Evolutionary conservation across 2,797 vertebrate genomes (phyloP).

Genomic region (Rhyacichthys aspro): DNA sequence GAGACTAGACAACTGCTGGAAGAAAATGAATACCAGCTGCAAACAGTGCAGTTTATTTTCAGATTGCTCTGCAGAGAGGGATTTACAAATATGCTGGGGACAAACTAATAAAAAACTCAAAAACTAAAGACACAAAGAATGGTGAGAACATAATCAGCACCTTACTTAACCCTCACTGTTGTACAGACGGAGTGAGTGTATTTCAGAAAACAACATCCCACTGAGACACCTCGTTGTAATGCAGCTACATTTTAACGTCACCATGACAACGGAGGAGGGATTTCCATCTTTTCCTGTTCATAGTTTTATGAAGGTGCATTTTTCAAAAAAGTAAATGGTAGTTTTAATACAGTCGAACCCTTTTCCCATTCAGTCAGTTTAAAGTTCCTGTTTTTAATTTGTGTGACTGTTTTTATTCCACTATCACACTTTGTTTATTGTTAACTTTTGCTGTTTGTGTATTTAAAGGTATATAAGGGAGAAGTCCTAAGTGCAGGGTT

Average conservation of each 20-base stretch:
- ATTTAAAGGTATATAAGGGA: conserved; percentile 60
- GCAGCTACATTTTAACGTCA: conserved; percentile 68
- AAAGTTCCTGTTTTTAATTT: conserved; percentile 54
- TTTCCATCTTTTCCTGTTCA: conserved; percentile 28
- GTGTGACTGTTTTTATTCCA: conserved; percentile 57
- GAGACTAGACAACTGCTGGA: background rate
- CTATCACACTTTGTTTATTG: conserved; percentile 42
- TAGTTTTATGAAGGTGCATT: conserved; percentile 50
- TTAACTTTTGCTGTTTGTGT: conserved; percentile 51
- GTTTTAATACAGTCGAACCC: conserved; percentile 41
- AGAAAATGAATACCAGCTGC: conserved; percentile 16
- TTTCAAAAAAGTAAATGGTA: conserved; percentile 18
- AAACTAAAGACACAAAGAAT: conserved; percentile 29
- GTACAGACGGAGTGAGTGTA: conserved; percentile 18
- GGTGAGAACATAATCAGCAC: conserved; percentile 50
- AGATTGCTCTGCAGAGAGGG: conserved; percentile 17
- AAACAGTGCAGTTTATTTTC: conserved; percentile 17
- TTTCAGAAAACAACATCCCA: conserved; percentile 19
- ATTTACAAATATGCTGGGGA: conserved; percentile 22
- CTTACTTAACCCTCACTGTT: conserved; percentile 45
- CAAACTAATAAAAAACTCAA: conserved; percentile 28
- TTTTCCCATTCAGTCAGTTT: conserved; percentile 19
- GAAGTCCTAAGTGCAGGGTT: conserved; percentile 43
- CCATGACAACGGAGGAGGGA: conserved; percentile 46
- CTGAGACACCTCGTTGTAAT: conserved; percentile 39